phyloP scores from a whole-genome alignment of 2,797 vertebrate genomes.

The Perodicticus potto region DNA sequence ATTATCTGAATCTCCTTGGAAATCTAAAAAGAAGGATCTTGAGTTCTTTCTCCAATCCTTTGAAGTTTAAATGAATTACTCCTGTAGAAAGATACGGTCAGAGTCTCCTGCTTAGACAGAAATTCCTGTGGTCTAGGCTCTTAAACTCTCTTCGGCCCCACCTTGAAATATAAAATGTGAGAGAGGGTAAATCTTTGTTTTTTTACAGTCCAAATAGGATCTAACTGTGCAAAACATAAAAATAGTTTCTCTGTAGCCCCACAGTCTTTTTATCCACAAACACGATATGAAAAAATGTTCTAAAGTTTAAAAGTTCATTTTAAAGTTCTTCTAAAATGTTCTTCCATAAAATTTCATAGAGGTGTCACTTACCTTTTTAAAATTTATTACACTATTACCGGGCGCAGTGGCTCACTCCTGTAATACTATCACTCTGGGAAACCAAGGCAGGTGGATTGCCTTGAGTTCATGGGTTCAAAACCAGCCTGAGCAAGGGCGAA shows the following conservation, averaged over 20 bases:
- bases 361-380: constrained; percentile 15
- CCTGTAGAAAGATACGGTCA: background rate
- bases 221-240: background rate
- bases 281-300: too few species aligned
- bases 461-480: too few species aligned
- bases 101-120: background rate
- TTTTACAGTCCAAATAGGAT: background rate
- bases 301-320: too few species aligned
- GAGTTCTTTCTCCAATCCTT: background rate
- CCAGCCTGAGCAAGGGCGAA: too few species aligned
- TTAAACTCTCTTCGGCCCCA: background rate
- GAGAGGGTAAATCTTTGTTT: constrained; percentile 1
- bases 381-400: background rate
- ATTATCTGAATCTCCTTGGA: background rate
- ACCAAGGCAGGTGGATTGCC: too few species aligned
- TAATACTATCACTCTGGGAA: too few species aligned
- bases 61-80: constrained; percentile 9
- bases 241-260: background rate
- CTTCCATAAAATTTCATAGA: constrained; percentile 10
- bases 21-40: background rate
- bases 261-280: constrained; percentile 1
- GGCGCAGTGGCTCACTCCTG: too few species aligned
- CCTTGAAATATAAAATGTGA: background rate
- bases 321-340: constrained; percentile 55
- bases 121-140: background rate